A percentile compares a stretch with the other conserved stretches of the same genome.
Evolutionary conservation across 2,113 vertebrate genomes (phyloP).

Genomic region (Stigmatopora argus): DNA sequence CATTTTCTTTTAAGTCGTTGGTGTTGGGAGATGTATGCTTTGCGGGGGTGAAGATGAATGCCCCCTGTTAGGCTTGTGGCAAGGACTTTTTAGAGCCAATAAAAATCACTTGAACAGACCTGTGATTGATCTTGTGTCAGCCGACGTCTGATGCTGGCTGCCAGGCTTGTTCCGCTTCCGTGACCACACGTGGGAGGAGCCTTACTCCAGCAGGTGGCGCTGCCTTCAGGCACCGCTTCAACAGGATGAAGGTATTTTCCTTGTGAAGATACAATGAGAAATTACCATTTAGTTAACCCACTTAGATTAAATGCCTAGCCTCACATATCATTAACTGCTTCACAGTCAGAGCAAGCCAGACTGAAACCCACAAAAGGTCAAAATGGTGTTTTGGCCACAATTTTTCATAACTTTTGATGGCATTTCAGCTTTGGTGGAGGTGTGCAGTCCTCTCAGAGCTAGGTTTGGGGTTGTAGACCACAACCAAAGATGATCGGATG

Average conservation of each 20-base stretch:
- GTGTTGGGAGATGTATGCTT: conserved; percentile 40
- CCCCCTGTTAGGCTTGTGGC: conserved; percentile 43
- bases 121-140: conserved; percentile 48
- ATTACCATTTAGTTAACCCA: neutral
- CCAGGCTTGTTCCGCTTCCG: neutral
- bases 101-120: conserved; percentile 43
- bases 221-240: neutral
- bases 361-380: neutral
- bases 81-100: conserved; percentile 49
- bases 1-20: conserved; percentile 55
- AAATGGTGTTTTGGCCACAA: neutral
- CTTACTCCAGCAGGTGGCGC: neutral
- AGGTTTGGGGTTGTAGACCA: neutral
- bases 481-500: neutral
- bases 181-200: neutral
- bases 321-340: neutral
- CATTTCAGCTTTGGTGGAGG: neutral
- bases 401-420: neutral
- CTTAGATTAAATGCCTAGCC: neutral
- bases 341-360: neutral
- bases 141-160: conserved; percentile 13
- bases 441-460: neutral
- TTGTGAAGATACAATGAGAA: neutral
- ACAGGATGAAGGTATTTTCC: neutral
- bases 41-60: conserved; percentile 43